Evolutionary conservation across 1,140 invertebrate species (phyloP).

Genomic region (Chlorops oryzae): DNA sequence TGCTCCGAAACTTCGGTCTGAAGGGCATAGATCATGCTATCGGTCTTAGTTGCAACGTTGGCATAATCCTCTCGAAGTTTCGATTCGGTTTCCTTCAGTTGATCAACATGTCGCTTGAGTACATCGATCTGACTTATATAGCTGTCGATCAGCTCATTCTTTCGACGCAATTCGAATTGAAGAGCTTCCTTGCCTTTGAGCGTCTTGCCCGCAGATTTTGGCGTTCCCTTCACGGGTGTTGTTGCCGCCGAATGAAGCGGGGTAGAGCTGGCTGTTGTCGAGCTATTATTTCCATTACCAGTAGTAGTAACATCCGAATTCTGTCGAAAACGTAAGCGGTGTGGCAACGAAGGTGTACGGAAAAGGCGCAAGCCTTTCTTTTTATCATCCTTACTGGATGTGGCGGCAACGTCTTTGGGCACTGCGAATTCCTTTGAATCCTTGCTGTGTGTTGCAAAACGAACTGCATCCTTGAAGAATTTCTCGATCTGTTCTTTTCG

Average conservation of each 20-base stretch:
- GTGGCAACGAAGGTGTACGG: constrained; percentile 42
- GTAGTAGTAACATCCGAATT: constrained; percentile 19
- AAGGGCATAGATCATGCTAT: constrained; percentile 31
- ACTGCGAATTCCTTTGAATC: constrained; percentile 44
- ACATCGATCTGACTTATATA: constrained; percentile 42
- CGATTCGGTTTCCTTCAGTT: constrained; percentile 36
- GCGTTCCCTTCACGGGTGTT: constrained; percentile 38
- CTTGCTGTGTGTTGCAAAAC: constrained; percentile 37
- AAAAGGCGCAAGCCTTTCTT: constrained; percentile 43
- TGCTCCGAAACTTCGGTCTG: constrained; percentile 27
- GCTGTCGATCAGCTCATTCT: constrained; percentile 43
- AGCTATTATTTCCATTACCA: constrained; percentile 15
- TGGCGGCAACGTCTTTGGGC: constrained; percentile 15
- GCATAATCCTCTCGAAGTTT: constrained; percentile 38
- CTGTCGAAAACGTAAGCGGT: constrained; percentile 41
- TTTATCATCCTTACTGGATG: constrained; percentile 41
- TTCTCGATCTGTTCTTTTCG: constrained; percentile 46
- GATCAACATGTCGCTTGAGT: constrained; percentile 35
- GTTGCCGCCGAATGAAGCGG: constrained; percentile 37
- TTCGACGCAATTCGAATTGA: constrained; percentile 41
- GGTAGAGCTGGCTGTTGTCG: constrained; percentile 35
- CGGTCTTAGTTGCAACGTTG: constrained; percentile 24
- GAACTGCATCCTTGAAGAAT: constrained; percentile 44
- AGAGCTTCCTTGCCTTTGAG: constrained; percentile 46
- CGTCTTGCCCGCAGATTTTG: constrained; percentile 33